Conservation (phyloP, 2,888 invertebrate species). For the Drosophila phalerata region DNA sequence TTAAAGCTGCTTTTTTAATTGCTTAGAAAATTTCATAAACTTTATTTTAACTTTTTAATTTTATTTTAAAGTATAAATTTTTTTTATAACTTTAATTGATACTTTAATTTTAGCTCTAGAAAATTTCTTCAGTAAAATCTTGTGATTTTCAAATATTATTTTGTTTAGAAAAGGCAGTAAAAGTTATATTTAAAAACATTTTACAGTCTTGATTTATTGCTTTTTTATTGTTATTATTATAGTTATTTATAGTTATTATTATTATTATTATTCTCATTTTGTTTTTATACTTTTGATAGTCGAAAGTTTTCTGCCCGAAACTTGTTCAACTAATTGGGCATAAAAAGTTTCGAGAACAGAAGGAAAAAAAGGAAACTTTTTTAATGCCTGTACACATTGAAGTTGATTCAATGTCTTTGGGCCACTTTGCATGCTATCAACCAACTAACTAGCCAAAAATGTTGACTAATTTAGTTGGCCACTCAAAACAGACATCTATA, state of each 20-base stretch:
- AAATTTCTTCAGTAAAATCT: no score
- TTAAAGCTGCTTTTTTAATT: no score
- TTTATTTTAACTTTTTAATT: no score
- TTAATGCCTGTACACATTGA: slow-evolving; percentile 35
- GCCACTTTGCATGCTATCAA: slow-evolving; percentile 51
- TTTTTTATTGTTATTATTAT: neutral
- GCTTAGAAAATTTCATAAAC: no score
- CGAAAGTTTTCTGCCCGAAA: slow-evolving; percentile 40
- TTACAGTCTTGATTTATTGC: neutral
- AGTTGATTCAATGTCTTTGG: slow-evolving; percentile 30
- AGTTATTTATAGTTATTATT: neutral
- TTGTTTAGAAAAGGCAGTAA: neutral
- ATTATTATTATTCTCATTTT: slow-evolving; percentile 3
- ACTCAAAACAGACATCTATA: slow-evolving; percentile 44
- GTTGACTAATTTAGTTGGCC: slow-evolving; percentile 60
- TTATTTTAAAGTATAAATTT: no score
- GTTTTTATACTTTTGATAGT: slow-evolving; percentile 14
- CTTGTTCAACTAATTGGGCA: slow-evolving; percentile 50
- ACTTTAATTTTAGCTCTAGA: no score
- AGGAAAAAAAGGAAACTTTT: slow-evolving; percentile 18
- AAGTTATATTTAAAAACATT: neutral
- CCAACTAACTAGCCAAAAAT: slow-evolving; percentile 71
- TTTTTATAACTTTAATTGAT: no score
- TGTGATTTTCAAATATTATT: no score
- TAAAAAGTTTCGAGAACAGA: slow-evolving; percentile 18